Base-by-base conservation (phyloP, 2,888 invertebrate genomes). In the Dolomedes plantarius region DNA sequence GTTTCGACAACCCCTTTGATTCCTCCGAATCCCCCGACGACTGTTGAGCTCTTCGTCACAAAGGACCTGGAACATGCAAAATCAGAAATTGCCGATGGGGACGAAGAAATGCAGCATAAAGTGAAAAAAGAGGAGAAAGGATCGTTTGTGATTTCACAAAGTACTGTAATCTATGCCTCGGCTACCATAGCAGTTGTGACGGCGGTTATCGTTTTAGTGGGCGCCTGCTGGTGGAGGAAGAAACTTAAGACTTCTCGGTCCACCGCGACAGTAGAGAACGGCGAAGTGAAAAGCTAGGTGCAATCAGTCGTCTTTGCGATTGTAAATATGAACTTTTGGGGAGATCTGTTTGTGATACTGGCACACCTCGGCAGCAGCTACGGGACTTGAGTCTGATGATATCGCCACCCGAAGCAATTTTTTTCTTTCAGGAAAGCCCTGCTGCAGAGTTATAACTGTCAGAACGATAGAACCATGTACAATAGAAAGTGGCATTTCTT, bases 151-250 rank as follows among this genome's bases (percentile, higher is more conserved):
- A n/a, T 78, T 41, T 73, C 73, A 11, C 78, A 41, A 11, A 28
- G 69, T 41, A 62, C 69, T 1, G 31, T 78, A 1, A 73, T 68
- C 16, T 77, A 67, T 23, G 73, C 31, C 31, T 36, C 78, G 29
- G 56, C 41, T 9, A 71, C 75, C 28, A 41, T 72, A 16, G 50
- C 36, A 9, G 69, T 62, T 2, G 71, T 72, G 16, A 71, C 39
- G n/a, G 36, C 36, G 56, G 32, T 69, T 23, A 74, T 50, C 31
- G n/a, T 83, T 23, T 28, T 82, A 27, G 39, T 72, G n/a, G 83
- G 83, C 2, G 72, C 69, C 16, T 77, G 72, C 29, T 83, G 83
- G 83, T 83, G 83, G 83, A 72, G 67, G 28, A 72, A 72, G 56
- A 77, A 73, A 19, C 28, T 50, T 29, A 67, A 72, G 39, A 77